Evolutionary conservation across 2,113 vertebrate species (phyloP), one percentile per base, ranked within the genome.

Genomic region (Eolophus roseicapilla): DNA sequence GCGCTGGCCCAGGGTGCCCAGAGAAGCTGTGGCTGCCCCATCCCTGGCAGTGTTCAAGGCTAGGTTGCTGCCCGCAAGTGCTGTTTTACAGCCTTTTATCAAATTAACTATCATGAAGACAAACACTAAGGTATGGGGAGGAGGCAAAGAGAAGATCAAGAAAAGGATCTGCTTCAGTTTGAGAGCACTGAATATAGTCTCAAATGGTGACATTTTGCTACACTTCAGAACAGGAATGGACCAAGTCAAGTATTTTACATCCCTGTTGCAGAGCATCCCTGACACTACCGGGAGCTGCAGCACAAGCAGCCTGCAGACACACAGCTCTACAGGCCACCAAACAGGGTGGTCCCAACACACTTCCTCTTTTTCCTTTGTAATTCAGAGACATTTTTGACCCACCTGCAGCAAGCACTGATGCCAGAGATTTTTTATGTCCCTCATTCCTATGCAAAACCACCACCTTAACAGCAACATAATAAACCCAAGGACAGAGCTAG

Each of bases 351-450:
- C 64, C 41, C 86, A 43, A 84, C 11, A 47, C 21, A 39, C 29
- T 68, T 49, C 13, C 14, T 9, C 15, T 46, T 71, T 8, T 59
- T 13, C 27, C n/a, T 85, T 59, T 60, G 3, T 10, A 17, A 52
- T 19, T 25, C 47, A 24, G 75, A 89, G 27, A 69, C 33, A 9
- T 50, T 79, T 62, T 0, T 3, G 39, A 82, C 41, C 43, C 53
- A 53, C 13, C 39, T 2, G 0, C 57, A 88, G 28, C 39, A 59
- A 43, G 13, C 0, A 1, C 4, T 35, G 59, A 59, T 27, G n/a
- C 53, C 19, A 37, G 11, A 35, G 37, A 63, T 28, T 43, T n/a
- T 27, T 46, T n/a, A 18, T 3, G 6, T 47, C 35, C 29, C 75
- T 57, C 47, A 46, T 24, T 57, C 28, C 15, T n/a, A 39, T 77